Evolutionary conservation across 1,140 invertebrate genomes (phyloP).

Genomic region (Sinella curviseta): DNA sequence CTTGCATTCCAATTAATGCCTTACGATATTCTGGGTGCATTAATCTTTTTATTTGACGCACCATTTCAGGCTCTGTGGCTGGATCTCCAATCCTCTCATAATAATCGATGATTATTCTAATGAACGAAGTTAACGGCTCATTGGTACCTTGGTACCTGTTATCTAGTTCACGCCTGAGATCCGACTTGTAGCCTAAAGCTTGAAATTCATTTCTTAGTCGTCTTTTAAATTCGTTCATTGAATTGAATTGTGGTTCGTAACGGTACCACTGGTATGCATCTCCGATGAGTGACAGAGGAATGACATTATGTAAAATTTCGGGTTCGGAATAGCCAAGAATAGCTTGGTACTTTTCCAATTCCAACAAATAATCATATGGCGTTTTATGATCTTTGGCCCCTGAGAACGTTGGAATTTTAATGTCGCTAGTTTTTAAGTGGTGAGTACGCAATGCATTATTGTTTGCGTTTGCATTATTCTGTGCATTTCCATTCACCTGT

Average conservation of each 20-base stretch:
- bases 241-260: neutral
- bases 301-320: slow-evolving; percentile 9
- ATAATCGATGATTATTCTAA: slow-evolving; percentile 31
- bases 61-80: neutral
- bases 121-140: slow-evolving; percentile 28
- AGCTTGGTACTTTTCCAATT: slow-evolving; percentile 25
- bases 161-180: slow-evolving; percentile 26
- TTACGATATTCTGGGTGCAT: slow-evolving; percentile 31
- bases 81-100: neutral
- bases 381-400: slow-evolving; percentile 11
- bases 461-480: neutral
- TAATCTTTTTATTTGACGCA: neutral
- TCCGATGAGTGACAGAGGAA: slow-evolving; percentile 18
- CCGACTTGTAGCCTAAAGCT: slow-evolving; percentile 3
- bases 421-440: slow-evolving; percentile 28
- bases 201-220: slow-evolving; percentile 27
- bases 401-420: slow-evolving; percentile 23
- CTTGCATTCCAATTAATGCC: neutral
- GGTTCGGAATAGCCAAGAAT: neutral
- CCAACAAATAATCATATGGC: slow-evolving; percentile 4
- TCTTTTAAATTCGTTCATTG: slow-evolving; percentile 1
- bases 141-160: slow-evolving; percentile 19
- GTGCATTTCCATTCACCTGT: neutral
- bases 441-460: neutral
- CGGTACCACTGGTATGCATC: slow-evolving; percentile 28